Base-by-base conservation (phyloP, 2,888 invertebrate species). In the Chrysolina americana region DNA sequence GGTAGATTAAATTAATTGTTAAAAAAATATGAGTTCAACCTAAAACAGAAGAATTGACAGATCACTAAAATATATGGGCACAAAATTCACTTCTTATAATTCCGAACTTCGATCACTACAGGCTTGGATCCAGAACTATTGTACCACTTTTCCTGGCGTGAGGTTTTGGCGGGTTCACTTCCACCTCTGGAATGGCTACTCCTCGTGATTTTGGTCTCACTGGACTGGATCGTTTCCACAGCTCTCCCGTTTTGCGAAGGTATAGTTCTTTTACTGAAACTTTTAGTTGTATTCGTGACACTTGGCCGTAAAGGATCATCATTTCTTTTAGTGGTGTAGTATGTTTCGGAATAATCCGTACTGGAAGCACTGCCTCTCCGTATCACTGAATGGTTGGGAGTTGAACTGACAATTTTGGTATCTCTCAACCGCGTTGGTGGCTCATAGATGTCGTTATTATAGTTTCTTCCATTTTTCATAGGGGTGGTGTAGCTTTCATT, bases 271-370 rank as follows among this genome's bases (percentile, higher is more conserved):
- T 93, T 93, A 79, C 91, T 91, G 81, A 92, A 91, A 62, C 91
- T 93, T 84, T 93, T 92, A 17, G 93, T 92, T 0, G 93, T 93
- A 83, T 94, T 93, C 28, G 94, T 94, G 70, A 94, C 90, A 82
- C 92, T 92, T 21, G 94, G 93, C 78, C 93, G 88, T 70, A 90
- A 88, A 1, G 93, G 93, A 85, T 94, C 92, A 73, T 92, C 93
- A 10, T 91, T 91, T 76, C 92, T 90, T 15, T 92, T 92, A 9
- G 92, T 92, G 78, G 93, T 93, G 82, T 93, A 91, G 82, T 92
- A 93, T 0, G 93, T 93, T 87, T 94, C 93, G 0, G 93, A 92
- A 85, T 91, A 94, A 83, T 93, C 93, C 77, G 93, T 93, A 78
- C 92, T 92, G 79, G 92, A 92, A 80, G 91, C 91, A 82, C 92